These are phyloP conservation scores for Erythrocercus mccallii DNA, from an alignment of 2,113 vertebrate species.

Conservation along the genomic window DNA sequence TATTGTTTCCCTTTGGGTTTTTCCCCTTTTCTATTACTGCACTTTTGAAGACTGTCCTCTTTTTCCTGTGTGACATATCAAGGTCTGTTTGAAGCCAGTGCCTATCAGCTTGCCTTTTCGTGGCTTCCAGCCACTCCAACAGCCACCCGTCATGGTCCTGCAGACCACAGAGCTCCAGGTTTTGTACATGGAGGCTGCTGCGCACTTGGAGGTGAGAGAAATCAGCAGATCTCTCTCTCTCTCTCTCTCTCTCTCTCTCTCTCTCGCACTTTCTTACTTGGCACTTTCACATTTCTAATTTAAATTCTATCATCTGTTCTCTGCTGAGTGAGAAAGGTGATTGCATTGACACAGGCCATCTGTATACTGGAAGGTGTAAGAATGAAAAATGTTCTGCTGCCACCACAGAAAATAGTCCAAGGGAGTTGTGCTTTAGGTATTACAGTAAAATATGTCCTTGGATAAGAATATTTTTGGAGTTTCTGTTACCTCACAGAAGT, in stretches of 20 bases:
- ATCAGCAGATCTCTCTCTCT: neutral
- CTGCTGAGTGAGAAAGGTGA: neutral
- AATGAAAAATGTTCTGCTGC: neutral
- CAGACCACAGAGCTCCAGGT: neutral
- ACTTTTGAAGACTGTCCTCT: neutral
- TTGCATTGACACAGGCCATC: conserved; percentile 1
- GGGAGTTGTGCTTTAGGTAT: neutral
- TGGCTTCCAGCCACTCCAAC: fast-evolving
- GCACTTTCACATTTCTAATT: neutral
- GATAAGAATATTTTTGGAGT: neutral
- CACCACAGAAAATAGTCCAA: neutral
- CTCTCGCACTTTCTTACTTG: neutral
- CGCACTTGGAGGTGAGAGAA: neutral
- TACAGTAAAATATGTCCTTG: neutral
- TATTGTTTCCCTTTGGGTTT: neutral
- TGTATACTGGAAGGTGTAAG: neutral
- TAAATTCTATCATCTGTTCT: conserved; percentile 41
- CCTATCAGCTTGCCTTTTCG: neutral
- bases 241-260: neutral
- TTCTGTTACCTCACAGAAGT: neutral
- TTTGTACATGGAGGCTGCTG: neutral
- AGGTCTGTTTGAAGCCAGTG: neutral
- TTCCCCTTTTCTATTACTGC: neutral
- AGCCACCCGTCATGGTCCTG: neutral
- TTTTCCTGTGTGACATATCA: neutral